Evolutionary conservation across 2,888 invertebrate genomes (phyloP).

Genomic region (Drosophila multiciliata): DNA sequence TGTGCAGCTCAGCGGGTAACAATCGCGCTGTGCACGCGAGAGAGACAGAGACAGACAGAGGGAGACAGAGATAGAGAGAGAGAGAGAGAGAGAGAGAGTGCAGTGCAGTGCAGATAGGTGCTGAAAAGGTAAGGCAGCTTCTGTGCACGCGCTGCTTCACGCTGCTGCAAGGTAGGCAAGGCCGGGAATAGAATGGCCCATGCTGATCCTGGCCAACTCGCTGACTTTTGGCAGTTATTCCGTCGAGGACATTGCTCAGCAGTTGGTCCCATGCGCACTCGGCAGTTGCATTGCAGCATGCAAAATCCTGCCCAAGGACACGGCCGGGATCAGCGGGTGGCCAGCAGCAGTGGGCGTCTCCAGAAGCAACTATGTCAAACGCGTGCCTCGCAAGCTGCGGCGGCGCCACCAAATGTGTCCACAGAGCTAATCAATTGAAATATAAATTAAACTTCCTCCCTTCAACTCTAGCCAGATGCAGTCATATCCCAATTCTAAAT

Average conservation of each 20-base stretch:
- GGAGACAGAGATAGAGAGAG: neutral
- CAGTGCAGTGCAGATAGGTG: constrained; percentile 6
- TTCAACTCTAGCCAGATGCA: neutral
- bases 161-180: constrained; percentile 21
- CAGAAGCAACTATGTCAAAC: constrained; percentile 14
- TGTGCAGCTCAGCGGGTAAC: constrained; percentile 68
- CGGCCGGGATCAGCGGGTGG: constrained; percentile 47
- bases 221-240: constrained; percentile 47
- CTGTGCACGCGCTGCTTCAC: constrained; percentile 66
- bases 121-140: constrained; percentile 52
- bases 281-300: constrained; percentile 59
- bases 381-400: constrained; percentile 29
- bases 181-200: constrained; percentile 11
- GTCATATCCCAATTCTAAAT: neutral
- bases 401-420: constrained; percentile 38
- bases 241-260: constrained; percentile 67
- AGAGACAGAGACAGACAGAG: neutral
- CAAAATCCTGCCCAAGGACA: constrained; percentile 47
- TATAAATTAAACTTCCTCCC: neutral
- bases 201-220: constrained; percentile 24
- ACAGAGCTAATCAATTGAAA: neutral
- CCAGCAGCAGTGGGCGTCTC: constrained; percentile 19
- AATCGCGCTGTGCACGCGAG: constrained; percentile 39
- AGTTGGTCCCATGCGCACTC: constrained; percentile 47
- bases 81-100: neutral